Evolutionary conservation across 2,888 invertebrate genomes (phyloP).

Genomic region (Aspidiotus destructor): DNA sequence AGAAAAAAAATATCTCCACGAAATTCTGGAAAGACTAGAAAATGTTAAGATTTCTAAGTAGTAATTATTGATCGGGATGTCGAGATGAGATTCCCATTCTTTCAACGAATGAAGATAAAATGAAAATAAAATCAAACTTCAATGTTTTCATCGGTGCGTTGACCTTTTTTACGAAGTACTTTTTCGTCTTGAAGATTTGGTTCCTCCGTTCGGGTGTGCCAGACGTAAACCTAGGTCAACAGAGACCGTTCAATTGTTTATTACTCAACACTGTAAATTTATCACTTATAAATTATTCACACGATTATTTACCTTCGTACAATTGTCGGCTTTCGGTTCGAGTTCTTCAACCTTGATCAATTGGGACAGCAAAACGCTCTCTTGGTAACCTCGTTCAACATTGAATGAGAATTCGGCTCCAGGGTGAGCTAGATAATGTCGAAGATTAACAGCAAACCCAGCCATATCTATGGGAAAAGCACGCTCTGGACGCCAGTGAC

Average conservation of each 20-base stretch:
- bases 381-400: constrained; percentile 80
- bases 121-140: constrained; percentile 46
- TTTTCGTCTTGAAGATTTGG: constrained; percentile 65
- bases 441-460: constrained; percentile 79
- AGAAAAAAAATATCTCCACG: constrained; percentile 3
- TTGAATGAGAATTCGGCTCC: constrained; percentile 62
- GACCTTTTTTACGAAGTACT: constrained; percentile 47
- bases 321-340: constrained; percentile 83
- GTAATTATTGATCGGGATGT: neutral
- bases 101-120: constrained; percentile 11
- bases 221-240: constrained; percentile 67
- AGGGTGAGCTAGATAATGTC: constrained; percentile 58
- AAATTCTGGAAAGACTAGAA: constrained; percentile 20
- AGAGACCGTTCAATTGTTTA: constrained; percentile 10
- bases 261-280: neutral
- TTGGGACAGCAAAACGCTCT: constrained; percentile 70
- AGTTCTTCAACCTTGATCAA: constrained; percentile 60
- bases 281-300: too few relatives aligned
- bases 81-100: constrained; percentile 10
- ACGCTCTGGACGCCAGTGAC: constrained; percentile 80
- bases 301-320: constrained; percentile 56
- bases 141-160: constrained; percentile 50
- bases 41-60: constrained; percentile 18
- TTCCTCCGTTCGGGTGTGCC: constrained; percentile 95
- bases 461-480: constrained; percentile 98